Base-by-base conservation (phyloP, 1,140 invertebrate species). In the Lasaia peninsularis region DNA sequence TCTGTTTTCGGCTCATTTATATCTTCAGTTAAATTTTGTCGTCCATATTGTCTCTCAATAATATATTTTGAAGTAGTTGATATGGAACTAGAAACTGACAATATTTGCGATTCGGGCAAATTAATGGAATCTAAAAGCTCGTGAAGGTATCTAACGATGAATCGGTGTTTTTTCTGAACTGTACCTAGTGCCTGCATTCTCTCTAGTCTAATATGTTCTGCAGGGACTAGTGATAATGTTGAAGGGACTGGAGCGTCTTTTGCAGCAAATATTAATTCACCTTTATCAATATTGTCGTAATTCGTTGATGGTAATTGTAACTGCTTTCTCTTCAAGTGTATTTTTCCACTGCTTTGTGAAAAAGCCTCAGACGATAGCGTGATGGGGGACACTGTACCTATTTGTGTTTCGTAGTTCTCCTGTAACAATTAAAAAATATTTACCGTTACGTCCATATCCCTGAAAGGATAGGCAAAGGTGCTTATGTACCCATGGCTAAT, bases 341-440 rank as follows among this genome's bases (percentile, higher is more conserved):
- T 11, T 44, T 11, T 44, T 11, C 12, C 16, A 44, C 0, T 44
- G 18, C 40, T 1, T 1, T 10, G 2, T 44, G 16, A 44, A 10
- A 18, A 10, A 1, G 11, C 14, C 11, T 10, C 16, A 44, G 40
- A 44, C 18, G 16, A 7, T 4, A 7, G 12, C 12, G 16, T 40
- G 8, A 16, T 69, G 6, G 78, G 74, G 9, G 68, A 74, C 0
- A 82, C 67, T 20, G 69, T 73, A 2, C 67, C 66, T 51, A 86
- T 66, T 12, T 84, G 80, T 49, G 20, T 65, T 51, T 86, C 82
- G 33, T 82, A 54, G 40, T 52, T 59, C 60, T 82, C 71, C 80
- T 85, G 48, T 34, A 58, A 62, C 20, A 53, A 55, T 32, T 11
- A 11, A 16, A 32, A n/a, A n/a, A n/a, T n/a, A n/a, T n/a, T n/a